Evolutionary conservation across 2,888 invertebrate genomes (phyloP).

Genomic region (Hypercompe scribonia): DNA sequence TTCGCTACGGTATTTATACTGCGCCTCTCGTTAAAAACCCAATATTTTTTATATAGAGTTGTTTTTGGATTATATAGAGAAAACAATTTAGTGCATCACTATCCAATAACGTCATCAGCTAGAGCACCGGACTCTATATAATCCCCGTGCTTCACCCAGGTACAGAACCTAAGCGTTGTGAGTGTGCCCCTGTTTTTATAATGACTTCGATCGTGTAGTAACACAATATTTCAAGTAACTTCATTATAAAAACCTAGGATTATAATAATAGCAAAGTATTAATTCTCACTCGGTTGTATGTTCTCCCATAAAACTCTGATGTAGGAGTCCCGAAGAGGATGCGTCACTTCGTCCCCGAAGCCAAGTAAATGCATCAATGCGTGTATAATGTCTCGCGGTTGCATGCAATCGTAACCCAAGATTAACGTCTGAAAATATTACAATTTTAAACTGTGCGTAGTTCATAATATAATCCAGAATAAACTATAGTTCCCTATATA

Average conservation of each 20-base stretch:
- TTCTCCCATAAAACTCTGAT: conserved; percentile 73
- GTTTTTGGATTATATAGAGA: too few relatives aligned
- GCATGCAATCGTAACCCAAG: conserved; percentile 72
- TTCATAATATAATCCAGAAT: background rate
- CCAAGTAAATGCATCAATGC: conserved; percentile 71
- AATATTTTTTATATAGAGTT: too few relatives aligned
- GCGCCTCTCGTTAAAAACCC: too few relatives aligned
- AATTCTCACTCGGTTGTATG: conserved; percentile 67
- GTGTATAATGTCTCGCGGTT: conserved; percentile 62
- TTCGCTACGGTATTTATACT: too few relatives aligned
- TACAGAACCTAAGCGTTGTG: too few relatives aligned
- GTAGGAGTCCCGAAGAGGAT: conserved; percentile 71
- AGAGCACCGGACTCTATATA: too few relatives aligned
- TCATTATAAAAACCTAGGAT: background rate
- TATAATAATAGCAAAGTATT: background rate
- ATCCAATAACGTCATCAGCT: too few relatives aligned
- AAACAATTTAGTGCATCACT: too few relatives aligned
- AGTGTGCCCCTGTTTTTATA: too few relatives aligned
- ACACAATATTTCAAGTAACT: background rate
- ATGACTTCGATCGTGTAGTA: too few relatives aligned
- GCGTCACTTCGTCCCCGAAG: conserved; percentile 72
- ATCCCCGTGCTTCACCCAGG: too few relatives aligned
- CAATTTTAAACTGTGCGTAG: background rate
- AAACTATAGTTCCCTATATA: too few relatives aligned
- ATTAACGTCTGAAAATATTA: conserved; percentile 55